These are phyloP conservation scores for Oceanodroma tethys DNA, from an alignment of 2,113 vertebrate species.

Conservation along the genomic window DNA sequence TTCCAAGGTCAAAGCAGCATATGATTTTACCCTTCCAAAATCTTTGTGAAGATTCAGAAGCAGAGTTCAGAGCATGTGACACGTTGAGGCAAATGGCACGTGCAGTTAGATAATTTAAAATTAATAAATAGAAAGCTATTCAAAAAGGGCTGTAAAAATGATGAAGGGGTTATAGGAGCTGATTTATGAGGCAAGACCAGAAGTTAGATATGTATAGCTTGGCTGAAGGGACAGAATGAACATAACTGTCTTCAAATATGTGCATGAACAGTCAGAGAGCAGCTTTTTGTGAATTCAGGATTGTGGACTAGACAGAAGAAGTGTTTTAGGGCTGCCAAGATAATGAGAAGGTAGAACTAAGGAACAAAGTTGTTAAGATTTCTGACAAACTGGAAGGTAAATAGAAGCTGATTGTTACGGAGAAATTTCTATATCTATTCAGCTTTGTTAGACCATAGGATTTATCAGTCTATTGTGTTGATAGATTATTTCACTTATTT, in stretches of 20 bases:
- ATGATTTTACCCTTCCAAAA: background rate
- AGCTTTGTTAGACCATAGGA: background rate
- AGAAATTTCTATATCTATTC: background rate
- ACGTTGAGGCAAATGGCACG: background rate
- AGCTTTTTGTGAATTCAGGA: background rate
- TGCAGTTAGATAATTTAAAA: slow-evolving; percentile 6
- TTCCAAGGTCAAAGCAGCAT: background rate
- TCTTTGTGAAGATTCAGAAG: background rate
- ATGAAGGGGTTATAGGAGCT: background rate
- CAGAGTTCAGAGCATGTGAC: background rate
- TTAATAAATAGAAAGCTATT: slow-evolving; percentile 30
- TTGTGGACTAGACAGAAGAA: background rate
- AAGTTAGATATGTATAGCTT: background rate
- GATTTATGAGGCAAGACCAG: slow-evolving; percentile 35
- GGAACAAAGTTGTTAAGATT: background rate
- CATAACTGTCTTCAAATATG: background rate
- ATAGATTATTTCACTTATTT: background rate
- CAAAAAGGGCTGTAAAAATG: slow-evolving; percentile 22
- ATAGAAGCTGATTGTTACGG: background rate
- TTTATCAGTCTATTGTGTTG: background rate
- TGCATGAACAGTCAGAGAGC: background rate
- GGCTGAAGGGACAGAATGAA: background rate
- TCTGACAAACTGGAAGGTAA: background rate
- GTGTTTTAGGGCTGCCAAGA: background rate
- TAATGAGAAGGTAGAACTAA: background rate